Base-by-base conservation (phyloP, 2,888 invertebrate species). In the Brachylomia viminalis region DNA sequence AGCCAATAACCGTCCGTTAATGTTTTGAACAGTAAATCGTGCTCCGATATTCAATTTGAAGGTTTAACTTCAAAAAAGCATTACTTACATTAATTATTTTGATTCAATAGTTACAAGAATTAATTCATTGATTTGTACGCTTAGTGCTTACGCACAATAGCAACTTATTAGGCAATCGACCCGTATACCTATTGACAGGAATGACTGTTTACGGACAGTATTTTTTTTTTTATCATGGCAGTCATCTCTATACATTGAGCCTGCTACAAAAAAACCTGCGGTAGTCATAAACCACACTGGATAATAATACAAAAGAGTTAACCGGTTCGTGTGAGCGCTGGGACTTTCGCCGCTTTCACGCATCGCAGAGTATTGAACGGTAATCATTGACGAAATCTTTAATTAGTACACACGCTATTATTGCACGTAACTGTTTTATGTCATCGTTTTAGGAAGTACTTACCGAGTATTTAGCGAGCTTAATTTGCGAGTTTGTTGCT, bases 321-420 rank as follows among this genome's bases (percentile, higher is more conserved):
- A 94, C 94, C 94, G 93, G 94, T 94, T 91, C 87, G 86, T 90
- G 90, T 90, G 86, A 87, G 89, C 88, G 89, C 88, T 87, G 87
- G 85, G 77, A 94, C 95, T 96, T 95, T 96, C 96, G 91, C 95
- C 93, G 90, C 94, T 95, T 94, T 95, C 95, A 93, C 94, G 92
- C 92, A 86, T 93, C 91, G 92, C 89, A 88, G 91, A 88, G 85
- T 86, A 87, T 86, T 86, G 88, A 86, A 88, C 88, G 80, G 84
- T 88, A 89, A 92, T 93, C 91, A 88, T 91, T 92, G 90, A 92
- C 92, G 89, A 94, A 94, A 94, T 92, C 88, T 92, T 82, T 90
- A 92, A 92, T 93, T 91, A 92, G 85, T 80, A 80, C 89, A 80
- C 84, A 84, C 79, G 84, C 81, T 52, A 80, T 67, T 83, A 85